Evolutionary conservation across 2,113 vertebrate species (phyloP).

Genomic region (Cynocephalus volans): DNA sequence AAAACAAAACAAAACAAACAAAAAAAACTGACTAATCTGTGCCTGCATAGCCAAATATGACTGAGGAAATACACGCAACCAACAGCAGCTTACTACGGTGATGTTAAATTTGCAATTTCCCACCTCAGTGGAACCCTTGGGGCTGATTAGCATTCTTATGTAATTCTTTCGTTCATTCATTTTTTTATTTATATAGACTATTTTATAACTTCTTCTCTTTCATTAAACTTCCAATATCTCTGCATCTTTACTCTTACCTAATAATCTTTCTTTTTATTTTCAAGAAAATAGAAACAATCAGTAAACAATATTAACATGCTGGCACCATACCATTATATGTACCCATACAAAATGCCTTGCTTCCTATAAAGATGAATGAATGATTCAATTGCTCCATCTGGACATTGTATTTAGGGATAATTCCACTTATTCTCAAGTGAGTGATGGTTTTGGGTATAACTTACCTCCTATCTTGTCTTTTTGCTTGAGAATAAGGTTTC

Average conservation of each 20-base stretch:
- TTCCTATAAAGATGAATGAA: background rate
- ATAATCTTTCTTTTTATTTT: conserved; percentile 6
- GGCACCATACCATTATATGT: background rate
- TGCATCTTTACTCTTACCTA: background rate
- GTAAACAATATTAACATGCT: background rate
- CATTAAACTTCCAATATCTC: background rate
- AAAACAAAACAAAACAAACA: too few relatives aligned
- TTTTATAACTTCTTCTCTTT: background rate
- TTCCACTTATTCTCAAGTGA: background rate
- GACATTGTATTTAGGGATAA: background rate
- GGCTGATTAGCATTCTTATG: background rate
- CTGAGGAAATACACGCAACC: background rate
- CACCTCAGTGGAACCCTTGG: background rate
- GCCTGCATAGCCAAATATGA: background rate
- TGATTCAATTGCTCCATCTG: background rate
- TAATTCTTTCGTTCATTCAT: background rate
- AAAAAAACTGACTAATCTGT: background rate
- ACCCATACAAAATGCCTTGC: background rate
- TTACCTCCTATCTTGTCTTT: background rate
- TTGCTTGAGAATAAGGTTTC: background rate
- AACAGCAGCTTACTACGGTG: background rate
- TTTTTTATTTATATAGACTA: background rate
- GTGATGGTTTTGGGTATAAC: background rate
- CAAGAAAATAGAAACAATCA: background rate
- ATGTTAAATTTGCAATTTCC: background rate